Percentiles rank a stretch among this genome's conserved stretches.
Conservation (phyloP, 1,140 invertebrate genomes). For the Archivesica marissinica region DNA sequence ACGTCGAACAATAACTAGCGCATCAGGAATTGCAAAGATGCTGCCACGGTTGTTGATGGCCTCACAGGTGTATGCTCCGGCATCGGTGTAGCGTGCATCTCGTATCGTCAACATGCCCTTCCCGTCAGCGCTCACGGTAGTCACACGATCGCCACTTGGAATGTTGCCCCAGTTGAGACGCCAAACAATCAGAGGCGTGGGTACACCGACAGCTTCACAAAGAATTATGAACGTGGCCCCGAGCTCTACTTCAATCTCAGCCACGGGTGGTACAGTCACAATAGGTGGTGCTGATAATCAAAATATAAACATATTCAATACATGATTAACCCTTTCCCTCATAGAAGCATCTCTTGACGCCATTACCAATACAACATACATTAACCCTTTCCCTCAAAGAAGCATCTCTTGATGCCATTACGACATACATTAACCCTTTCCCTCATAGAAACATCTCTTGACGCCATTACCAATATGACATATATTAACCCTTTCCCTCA, state of each 20-base stretch:
- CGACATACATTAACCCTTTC: no score
- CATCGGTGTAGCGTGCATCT: slow-evolving; percentile 89
- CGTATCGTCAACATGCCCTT: slow-evolving; percentile 92
- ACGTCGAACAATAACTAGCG: slow-evolving; percentile 92
- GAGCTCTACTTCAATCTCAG: slow-evolving; percentile 87
- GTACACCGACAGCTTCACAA: slow-evolving; percentile 95
- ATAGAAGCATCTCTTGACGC: no score
- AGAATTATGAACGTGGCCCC: slow-evolving; percentile 91
- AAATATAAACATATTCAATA: background rate
- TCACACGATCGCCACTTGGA: slow-evolving; percentile 91
- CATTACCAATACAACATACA: no score
- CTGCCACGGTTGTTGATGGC: slow-evolving; percentile 94
- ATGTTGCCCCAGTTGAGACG: slow-evolving; percentile 98
- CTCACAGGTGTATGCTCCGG: slow-evolving; percentile 99
- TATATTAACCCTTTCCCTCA: no score
- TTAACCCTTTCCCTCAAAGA: no score
- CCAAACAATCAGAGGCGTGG: slow-evolving; percentile 96
- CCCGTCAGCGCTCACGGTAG: slow-evolving; percentile 90
- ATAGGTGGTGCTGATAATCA: slow-evolving; percentile 85
- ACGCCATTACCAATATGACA: no score
- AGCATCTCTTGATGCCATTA: no score
- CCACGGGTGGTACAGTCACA: slow-evolving; percentile 88
- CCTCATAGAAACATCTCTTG: no score
- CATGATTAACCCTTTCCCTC: no score
- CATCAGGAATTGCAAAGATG: slow-evolving; percentile 94